These are phyloP conservation scores for Musca vetustissima DNA, from an alignment of 1,140 invertebrate genomes.

Conservation along the genomic window DNA sequence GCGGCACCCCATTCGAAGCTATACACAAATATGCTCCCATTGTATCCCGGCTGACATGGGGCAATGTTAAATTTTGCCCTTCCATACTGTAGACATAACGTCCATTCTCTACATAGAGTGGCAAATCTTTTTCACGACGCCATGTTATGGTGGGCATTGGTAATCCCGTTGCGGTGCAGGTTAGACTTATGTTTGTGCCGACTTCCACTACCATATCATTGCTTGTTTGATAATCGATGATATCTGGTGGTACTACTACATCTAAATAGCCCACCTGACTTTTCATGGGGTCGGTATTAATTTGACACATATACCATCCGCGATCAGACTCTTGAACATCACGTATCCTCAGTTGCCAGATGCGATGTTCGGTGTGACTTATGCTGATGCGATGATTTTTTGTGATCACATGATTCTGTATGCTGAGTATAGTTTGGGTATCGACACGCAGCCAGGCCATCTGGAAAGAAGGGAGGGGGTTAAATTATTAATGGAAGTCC, in stretches of 20 bases:
- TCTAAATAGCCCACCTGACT: slow-evolving; percentile 84
- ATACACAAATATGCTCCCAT: slow-evolving; percentile 59
- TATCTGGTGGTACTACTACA: slow-evolving; percentile 81
- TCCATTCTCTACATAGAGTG: slow-evolving; percentile 40
- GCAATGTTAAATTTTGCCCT: slow-evolving; percentile 54
- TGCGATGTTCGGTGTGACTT: slow-evolving; percentile 76
- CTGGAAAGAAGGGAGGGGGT: slow-evolving; percentile 57
- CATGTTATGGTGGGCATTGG: slow-evolving; percentile 69
- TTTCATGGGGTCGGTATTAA: slow-evolving; percentile 91
- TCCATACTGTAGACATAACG: slow-evolving; percentile 51
- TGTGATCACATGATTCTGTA: slow-evolving; percentile 84
- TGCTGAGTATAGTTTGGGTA: slow-evolving; percentile 88
- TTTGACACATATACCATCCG: slow-evolving; percentile 87
- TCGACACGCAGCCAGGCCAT: slow-evolving; percentile 88
- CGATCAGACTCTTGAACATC: slow-evolving; percentile 76
- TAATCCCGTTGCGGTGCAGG: slow-evolving; percentile 72
- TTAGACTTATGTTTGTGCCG: slow-evolving; percentile 73
- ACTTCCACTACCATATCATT: slow-evolving; percentile 72
- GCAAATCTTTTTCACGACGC: slow-evolving; percentile 67
- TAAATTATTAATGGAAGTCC: too few species aligned
- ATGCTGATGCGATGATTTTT: slow-evolving; percentile 84
- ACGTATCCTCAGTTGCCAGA: slow-evolving; percentile 82
- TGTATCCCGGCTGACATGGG: slow-evolving; percentile 50
- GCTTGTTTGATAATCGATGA: slow-evolving; percentile 72
- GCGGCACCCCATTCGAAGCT: slow-evolving; percentile 76